Evolutionary conservation across 2,888 invertebrate genomes (phyloP).

Genomic region (Drosophila mimica): DNA sequence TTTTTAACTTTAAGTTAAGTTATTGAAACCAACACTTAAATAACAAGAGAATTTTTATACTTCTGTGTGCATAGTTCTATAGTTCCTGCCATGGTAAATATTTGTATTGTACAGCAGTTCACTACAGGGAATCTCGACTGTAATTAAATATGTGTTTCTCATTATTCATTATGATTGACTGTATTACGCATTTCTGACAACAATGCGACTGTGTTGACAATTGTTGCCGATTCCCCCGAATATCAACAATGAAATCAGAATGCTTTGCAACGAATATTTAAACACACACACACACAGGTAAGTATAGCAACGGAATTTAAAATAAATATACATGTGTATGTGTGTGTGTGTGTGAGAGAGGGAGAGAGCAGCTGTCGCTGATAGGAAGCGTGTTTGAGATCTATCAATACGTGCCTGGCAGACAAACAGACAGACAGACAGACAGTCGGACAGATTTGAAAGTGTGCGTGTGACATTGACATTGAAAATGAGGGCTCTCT

Average conservation of each 20-base stretch:
- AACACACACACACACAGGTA: constrained; percentile 3
- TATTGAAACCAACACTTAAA: background rate
- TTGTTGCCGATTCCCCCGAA: constrained; percentile 45
- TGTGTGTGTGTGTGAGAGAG: background rate
- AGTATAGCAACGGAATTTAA: constrained; percentile 8
- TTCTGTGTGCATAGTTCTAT: background rate
- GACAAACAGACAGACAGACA: background rate
- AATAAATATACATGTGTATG: background rate
- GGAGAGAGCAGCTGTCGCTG: constrained; percentile 6
- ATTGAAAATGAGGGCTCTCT: constrained; percentile 47
- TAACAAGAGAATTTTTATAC: background rate
- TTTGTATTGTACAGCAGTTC: background rate
- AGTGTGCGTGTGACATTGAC: constrained; percentile 55
- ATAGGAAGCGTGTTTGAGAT: constrained; percentile 27
- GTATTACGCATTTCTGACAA: constrained; percentile 30
- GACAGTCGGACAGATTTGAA: constrained; percentile 1
- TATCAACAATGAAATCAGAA: constrained; percentile 57
- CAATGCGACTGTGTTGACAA: constrained; percentile 40
- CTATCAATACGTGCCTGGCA: constrained; percentile 28
- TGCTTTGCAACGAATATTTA: constrained; percentile 18
- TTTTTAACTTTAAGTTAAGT: background rate
- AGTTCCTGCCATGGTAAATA: background rate
- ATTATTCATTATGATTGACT: constrained; percentile 22
- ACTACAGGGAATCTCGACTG: constrained; percentile 4
- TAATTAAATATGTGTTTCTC: constrained; percentile 11